Conservation (phyloP, 2,888 invertebrate genomes). For the Ectemnius cavifrons region DNA sequence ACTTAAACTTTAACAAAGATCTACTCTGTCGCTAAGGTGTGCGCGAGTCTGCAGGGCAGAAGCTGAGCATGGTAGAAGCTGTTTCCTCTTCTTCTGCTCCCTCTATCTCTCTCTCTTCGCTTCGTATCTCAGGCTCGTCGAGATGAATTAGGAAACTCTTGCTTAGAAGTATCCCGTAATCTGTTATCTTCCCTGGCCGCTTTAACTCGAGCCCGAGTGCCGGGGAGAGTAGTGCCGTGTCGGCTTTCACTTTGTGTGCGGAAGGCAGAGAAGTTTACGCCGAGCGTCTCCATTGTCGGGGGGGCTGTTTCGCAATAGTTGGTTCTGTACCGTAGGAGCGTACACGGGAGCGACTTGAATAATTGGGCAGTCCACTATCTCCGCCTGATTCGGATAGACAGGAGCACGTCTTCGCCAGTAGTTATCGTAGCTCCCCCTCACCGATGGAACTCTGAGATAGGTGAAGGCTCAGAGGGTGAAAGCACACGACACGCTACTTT, state of each 20-base stretch:
- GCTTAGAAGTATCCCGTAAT: conserved; percentile 10
- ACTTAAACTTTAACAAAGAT: conserved; percentile 59
- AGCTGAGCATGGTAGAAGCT: not conserved
- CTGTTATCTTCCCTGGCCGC: conserved; percentile 39
- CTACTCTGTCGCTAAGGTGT: conserved; percentile 35
- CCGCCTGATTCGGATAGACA: not conserved
- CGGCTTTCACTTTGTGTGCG: conserved; percentile 39
- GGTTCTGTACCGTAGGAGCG: conserved; percentile 17
- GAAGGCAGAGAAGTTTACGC: conserved; percentile 30
- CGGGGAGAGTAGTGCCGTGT: conserved; percentile 20
- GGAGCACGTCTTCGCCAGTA: not conserved
- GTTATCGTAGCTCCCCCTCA: not conserved
- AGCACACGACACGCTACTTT: conserved; percentile 23
- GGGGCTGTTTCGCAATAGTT: conserved; percentile 22
- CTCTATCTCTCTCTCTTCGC: not conserved
- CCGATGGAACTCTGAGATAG: too few relatives aligned
- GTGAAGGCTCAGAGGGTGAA: not conserved
- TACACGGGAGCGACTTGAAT: conserved; percentile 20
- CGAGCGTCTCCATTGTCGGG: conserved; percentile 25
- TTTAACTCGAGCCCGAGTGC: conserved; percentile 9
- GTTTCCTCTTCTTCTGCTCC: conserved; percentile 31
- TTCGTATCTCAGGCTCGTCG: conserved; percentile 24
- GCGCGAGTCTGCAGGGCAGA: conserved; percentile 12
- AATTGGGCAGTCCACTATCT: conserved; percentile 25
- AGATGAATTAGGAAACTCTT: conserved; percentile 47